Conservation (phyloP, 2,888 invertebrate species). For the Eristalis arbustorum region DNA sequence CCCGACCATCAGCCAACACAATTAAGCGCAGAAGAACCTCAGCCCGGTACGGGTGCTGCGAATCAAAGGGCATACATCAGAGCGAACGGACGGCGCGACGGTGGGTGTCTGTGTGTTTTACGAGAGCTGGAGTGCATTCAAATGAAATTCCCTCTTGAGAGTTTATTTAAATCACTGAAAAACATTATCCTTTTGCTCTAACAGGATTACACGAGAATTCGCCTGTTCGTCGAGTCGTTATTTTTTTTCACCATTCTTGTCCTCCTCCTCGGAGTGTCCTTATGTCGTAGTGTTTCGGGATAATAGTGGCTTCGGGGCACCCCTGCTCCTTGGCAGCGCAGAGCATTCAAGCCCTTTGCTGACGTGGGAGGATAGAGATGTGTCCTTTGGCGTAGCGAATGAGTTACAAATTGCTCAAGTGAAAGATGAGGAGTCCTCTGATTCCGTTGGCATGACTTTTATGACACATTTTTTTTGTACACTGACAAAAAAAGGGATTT, state of each 20-base stretch:
- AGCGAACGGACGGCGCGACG: background rate
- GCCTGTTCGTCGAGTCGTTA: background rate
- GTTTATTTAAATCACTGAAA: conserved; percentile 68
- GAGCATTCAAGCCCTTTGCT: conserved; percentile 35
- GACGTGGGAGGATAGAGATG: conserved; percentile 44
- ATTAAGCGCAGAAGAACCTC: conserved; percentile 28
- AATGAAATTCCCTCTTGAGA: conserved; percentile 62
- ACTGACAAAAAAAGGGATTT: background rate
- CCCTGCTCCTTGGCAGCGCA: background rate
- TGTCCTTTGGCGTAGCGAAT: conserved; percentile 64
- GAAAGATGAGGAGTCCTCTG: conserved; percentile 58
- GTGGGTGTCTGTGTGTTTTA: conserved; percentile 24
- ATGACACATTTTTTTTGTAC: background rate
- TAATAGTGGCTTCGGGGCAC: background rate
- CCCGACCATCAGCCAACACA: conserved; percentile 35
- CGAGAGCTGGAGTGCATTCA: conserved; percentile 54
- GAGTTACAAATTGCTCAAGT: conserved; percentile 69
- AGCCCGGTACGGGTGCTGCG: background rate
- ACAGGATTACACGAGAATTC: conserved; percentile 60
- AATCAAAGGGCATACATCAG: conserved; percentile 54
- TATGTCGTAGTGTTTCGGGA: conserved; percentile 20
- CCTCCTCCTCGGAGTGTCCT: conserved; percentile 28
- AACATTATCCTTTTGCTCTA: conserved; percentile 66
- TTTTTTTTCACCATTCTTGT: background rate
- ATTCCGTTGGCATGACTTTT: conserved; percentile 54